phyloP scores from a whole-genome alignment of 2,797 vertebrate species.

The Microctenopoma steveboyesi region DNA sequence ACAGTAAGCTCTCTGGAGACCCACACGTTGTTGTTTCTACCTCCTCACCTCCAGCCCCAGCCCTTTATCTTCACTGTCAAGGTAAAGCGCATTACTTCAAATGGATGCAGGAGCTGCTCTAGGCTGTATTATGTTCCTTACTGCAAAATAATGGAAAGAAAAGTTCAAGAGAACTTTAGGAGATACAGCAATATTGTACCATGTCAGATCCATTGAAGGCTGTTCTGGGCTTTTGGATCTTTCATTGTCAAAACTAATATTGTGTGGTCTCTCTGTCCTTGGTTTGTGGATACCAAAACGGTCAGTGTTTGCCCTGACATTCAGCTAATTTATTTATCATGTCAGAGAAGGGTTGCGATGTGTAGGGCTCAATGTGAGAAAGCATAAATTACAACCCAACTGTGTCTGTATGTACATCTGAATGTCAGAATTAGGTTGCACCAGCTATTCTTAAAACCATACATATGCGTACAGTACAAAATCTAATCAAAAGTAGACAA shows the following conservation, averaged over 20 bases:
- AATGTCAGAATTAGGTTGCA: constrained; percentile 22
- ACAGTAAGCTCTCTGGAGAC: constrained; percentile 58
- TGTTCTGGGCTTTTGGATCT: constrained; percentile 58
- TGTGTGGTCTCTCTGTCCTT: constrained; percentile 43
- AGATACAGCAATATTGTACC: constrained; percentile 66
- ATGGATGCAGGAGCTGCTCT: constrained; percentile 68
- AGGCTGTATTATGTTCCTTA: constrained; percentile 56
- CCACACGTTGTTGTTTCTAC: constrained; percentile 37
- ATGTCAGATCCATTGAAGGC: constrained; percentile 70
- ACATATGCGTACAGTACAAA: too few relatives aligned
- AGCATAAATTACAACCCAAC: background rate
- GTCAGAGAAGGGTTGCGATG: constrained; percentile 25
- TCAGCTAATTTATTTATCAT: constrained; percentile 49
- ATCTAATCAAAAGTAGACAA: too few relatives aligned
- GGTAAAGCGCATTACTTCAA: constrained; percentile 74
- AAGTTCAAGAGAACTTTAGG: constrained; percentile 72
- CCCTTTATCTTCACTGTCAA: constrained; percentile 76
- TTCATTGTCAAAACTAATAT: constrained; percentile 74
- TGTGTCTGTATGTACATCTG: background rate
- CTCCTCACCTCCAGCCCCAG: constrained; percentile 48
- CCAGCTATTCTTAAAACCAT: background rate
- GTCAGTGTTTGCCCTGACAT: constrained; percentile 46
- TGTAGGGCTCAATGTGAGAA: background rate
- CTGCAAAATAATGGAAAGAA: constrained; percentile 58
- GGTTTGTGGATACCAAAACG: constrained; percentile 39